phyloP scores from a whole-genome alignment of 2,888 invertebrate species.

The Chloroclysta siterata region DNA sequence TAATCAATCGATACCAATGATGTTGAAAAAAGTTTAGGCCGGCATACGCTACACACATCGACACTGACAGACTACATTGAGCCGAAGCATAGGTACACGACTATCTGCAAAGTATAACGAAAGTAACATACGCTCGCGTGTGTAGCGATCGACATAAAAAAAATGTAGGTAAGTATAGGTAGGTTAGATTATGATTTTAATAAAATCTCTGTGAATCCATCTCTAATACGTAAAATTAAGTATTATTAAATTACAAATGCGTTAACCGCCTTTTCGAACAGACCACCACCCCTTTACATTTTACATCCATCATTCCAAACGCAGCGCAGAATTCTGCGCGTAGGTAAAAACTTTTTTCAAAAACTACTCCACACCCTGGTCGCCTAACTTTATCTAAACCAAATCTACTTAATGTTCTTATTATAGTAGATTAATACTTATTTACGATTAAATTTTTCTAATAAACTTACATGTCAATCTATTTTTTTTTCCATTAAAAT shows the following conservation, averaged over 20 bases:
- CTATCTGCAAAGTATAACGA: slow-evolving; percentile 26
- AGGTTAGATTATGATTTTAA: slow-evolving; percentile 32
- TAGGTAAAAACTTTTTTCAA: slow-evolving; percentile 84
- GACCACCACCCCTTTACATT: slow-evolving; percentile 71
- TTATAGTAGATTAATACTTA: slow-evolving; percentile 76
- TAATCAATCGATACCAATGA: slow-evolving; percentile 73
- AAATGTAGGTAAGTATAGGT: slow-evolving; percentile 59
- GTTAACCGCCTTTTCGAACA: slow-evolving; percentile 65
- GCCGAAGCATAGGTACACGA: slow-evolving; percentile 51
- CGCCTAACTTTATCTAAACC: slow-evolving; percentile 83
- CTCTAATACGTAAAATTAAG: slow-evolving; percentile 53
- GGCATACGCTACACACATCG: slow-evolving; percentile 79
- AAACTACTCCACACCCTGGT: slow-evolving; percentile 86
- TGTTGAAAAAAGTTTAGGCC: slow-evolving; percentile 80
- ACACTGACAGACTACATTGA: slow-evolving; percentile 52
- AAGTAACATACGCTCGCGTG: slow-evolving; percentile 56
- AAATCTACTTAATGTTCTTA: slow-evolving; percentile 79
- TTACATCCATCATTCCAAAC: slow-evolving; percentile 67
- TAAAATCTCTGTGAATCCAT: slow-evolving; percentile 73
- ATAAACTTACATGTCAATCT: slow-evolving; percentile 80
- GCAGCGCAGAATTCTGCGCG: slow-evolving; percentile 73
- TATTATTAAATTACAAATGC: slow-evolving; percentile 67
- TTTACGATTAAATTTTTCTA: slow-evolving; percentile 75
- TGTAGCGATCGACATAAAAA: slow-evolving; percentile 75
- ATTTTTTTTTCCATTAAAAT: slow-evolving; percentile 71